These are phyloP conservation scores for Diplolepis rosae DNA, from an alignment of 2,888 invertebrate genomes.

Conservation along the genomic window DNA sequence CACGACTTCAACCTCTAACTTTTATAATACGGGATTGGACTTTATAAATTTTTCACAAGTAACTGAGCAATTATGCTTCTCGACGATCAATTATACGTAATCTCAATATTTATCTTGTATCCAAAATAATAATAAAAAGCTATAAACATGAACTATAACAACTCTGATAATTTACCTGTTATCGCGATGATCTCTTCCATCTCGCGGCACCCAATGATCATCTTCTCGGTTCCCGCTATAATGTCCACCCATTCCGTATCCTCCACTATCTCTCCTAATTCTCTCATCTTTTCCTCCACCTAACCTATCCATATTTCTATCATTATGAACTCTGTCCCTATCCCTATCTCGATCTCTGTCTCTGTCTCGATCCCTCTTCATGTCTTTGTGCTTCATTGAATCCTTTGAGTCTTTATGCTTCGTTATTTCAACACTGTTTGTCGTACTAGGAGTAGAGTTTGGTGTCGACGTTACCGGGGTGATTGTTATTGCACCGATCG, in stretches of 20 bases:
- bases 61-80: too few relatives aligned
- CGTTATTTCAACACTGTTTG: constrained; percentile 56
- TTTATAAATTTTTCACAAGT: too few relatives aligned
- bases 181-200: constrained; percentile 67
- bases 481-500: constrained; percentile 68
- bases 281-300: constrained; percentile 70
- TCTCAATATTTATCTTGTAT: too few relatives aligned
- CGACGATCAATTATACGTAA: too few relatives aligned
- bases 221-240: constrained; percentile 69
- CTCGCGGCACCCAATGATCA: constrained; percentile 69
- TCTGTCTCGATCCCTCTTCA: constrained; percentile 60
- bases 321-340: constrained; percentile 61
- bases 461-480: constrained; percentile 65
- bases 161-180: constrained; percentile 60
- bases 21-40: too few relatives aligned
- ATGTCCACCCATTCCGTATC: constrained; percentile 65
- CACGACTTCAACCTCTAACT: too few relatives aligned
- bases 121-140: too few relatives aligned
- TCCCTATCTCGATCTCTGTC: constrained; percentile 62
- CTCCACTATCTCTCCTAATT: constrained; percentile 73
- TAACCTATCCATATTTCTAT: constrained; percentile 70
- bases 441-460: constrained; percentile 57
- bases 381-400: constrained; percentile 63
- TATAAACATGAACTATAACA: too few relatives aligned
- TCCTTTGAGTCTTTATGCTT: constrained; percentile 59